These are phyloP conservation scores for Saguinus imperator DNA, from an alignment of 2,113 vertebrate species.

Conservation along the genomic window DNA sequence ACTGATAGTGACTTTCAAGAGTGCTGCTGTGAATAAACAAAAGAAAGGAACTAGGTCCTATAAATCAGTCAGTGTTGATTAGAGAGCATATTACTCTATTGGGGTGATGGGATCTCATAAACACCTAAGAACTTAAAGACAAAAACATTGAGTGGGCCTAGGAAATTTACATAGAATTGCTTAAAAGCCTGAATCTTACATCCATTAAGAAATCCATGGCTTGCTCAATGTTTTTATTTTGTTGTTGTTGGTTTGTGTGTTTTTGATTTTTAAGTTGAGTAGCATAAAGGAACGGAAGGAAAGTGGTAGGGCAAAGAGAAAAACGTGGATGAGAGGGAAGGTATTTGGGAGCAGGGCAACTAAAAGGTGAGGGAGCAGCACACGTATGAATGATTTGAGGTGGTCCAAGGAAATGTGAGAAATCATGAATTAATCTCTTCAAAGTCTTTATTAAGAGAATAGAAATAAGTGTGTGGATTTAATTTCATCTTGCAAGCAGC, in stretches of 20 bases:
- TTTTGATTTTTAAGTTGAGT: background rate
- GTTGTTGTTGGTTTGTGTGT: too few relatives aligned
- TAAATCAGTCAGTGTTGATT: background rate
- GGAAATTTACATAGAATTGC: background rate
- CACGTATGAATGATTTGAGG: background rate
- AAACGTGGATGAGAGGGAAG: background rate
- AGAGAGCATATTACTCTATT: background rate
- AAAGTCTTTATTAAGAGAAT: background rate
- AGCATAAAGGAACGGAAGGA: background rate
- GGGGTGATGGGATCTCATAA: background rate
- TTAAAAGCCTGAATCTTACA: background rate
- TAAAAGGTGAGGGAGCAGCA: background rate
- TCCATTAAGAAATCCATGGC: background rate
- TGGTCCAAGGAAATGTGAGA: background rate
- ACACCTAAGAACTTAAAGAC: background rate
- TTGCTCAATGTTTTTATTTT: background rate
- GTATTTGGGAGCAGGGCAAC: background rate
- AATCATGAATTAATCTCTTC: background rate
- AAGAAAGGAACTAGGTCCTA: background rate
- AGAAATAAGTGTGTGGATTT: background rate
- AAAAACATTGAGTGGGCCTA: background rate
- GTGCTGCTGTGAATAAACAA: background rate
- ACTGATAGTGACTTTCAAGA: background rate
- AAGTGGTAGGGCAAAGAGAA: background rate
- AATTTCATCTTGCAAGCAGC: background rate